phyloP scores from a whole-genome alignment of 92 coral and sea anemone species.

The Diadumene lineata region DNA sequence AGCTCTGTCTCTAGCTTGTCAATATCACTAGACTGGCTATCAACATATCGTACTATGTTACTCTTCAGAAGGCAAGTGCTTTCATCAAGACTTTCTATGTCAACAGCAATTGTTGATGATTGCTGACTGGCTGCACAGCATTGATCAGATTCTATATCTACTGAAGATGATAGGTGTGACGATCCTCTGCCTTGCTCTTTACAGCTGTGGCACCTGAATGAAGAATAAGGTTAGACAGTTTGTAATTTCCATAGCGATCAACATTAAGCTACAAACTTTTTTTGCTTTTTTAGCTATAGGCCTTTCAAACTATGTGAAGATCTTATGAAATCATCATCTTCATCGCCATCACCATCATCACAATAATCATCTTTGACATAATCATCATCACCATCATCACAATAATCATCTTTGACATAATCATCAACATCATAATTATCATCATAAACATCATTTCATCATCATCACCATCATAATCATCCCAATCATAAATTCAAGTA shows the following conservation, averaged over 20 bases:
- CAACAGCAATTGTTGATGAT: slow-evolving; percentile 8
- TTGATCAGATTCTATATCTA: not conserved
- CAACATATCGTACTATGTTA: not conserved
- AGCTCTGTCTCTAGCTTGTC: slow-evolving; percentile 44
- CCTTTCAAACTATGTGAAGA: too few relatives aligned
- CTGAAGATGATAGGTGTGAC: not conserved
- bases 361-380: too few relatives aligned
- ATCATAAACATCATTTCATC: not conserved
- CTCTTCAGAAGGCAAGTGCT: slow-evolving; percentile 30
- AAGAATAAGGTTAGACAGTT: too few relatives aligned
- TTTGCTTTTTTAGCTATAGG: too few relatives aligned
- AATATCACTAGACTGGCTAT: not conserved
- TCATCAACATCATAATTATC: not conserved
- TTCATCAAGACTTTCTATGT: slow-evolving; percentile 55
- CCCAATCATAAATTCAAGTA: too few relatives aligned
- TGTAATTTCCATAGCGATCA: too few relatives aligned
- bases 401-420: too few relatives aligned
- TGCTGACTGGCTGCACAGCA: slow-evolving; percentile 18
- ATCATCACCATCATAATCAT: not conserved
- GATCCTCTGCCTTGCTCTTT: slow-evolving; percentile 30
- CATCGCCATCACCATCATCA: too few relatives aligned
- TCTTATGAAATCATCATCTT: too few relatives aligned
- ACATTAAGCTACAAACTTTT: too few relatives aligned
- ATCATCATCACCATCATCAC: not conserved
- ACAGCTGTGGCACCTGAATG: slow-evolving; percentile 48